These are phyloP conservation scores for Drosophila bunnanda DNA, from an alignment of 2,888 invertebrate species.

Conservation along the genomic window DNA sequence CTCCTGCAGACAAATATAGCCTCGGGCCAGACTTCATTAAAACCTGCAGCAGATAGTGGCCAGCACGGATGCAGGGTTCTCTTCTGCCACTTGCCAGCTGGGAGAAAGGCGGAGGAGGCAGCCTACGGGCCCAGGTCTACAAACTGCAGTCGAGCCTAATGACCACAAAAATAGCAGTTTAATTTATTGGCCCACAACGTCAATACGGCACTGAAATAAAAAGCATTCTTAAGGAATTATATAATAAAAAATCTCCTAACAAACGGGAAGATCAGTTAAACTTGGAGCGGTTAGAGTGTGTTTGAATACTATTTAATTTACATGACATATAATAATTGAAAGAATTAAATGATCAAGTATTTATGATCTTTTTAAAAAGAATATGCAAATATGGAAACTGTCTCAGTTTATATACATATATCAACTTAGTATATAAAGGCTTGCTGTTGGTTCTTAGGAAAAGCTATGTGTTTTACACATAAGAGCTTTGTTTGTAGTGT, in stretches of 20 bases:
- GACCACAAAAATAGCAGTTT: slow-evolving; percentile 77
- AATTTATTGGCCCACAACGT: slow-evolving; percentile 65
- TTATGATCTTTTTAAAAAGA: too few species aligned
- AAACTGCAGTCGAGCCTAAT: slow-evolving; percentile 72
- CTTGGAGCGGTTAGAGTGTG: not conserved
- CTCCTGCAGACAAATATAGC: slow-evolving; percentile 48
- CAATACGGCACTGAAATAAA: slow-evolving; percentile 27
- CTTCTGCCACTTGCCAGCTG: slow-evolving; percentile 4
- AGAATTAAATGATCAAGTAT: too few species aligned
- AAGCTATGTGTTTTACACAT: too few species aligned
- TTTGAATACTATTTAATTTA: too few species aligned
- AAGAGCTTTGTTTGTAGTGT: not conserved
- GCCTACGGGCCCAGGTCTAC: slow-evolving; percentile 8
- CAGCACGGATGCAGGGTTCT: slow-evolving; percentile 14
- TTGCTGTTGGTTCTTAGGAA: not conserved
- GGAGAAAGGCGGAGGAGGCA: slow-evolving; percentile 10
- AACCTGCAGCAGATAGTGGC: slow-evolving; percentile 51
- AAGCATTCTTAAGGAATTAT: not conserved
- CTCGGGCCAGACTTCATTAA: slow-evolving; percentile 72
- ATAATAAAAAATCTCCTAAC: too few species aligned
- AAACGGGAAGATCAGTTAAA: not conserved
- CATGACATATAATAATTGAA: not conserved
- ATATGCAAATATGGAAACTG: too few species aligned
- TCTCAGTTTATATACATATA: too few species aligned
- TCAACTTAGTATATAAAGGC: not conserved